These are phyloP conservation scores for Pungitius pungitius DNA, from an alignment of 2,113 vertebrate genomes.

Conservation along the genomic window DNA sequence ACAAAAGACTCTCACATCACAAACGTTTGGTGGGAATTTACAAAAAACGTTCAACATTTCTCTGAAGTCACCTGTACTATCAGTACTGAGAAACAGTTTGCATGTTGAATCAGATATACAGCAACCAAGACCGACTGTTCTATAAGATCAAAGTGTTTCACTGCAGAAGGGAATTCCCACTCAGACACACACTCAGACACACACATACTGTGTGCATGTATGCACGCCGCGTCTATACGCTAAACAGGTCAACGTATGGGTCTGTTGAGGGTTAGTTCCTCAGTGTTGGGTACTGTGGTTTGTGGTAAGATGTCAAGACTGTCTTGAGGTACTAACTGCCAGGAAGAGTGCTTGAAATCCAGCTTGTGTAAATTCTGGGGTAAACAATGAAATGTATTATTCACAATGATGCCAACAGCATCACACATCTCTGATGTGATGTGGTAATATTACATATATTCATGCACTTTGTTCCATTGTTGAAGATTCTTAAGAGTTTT, in stretches of 20 bases:
- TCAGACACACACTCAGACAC: conserved; percentile 15
- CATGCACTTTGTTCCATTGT: background rate
- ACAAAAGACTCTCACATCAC: background rate
- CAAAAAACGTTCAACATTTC: conserved; percentile 32
- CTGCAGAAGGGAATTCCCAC: conserved; percentile 46
- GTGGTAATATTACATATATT: background rate
- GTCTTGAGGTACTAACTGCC: conserved; percentile 45
- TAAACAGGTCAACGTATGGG: conserved; percentile 55
- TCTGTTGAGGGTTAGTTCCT: conserved; percentile 42
- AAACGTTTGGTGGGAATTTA: background rate
- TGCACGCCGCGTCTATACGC: conserved; percentile 20
- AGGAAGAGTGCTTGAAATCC: conserved; percentile 30
- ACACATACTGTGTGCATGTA: conserved; percentile 7
- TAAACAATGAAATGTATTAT: conserved; percentile 13
- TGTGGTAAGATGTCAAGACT: conserved; percentile 50
- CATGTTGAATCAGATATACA: conserved; percentile 42
- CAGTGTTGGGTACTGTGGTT: conserved; percentile 52
- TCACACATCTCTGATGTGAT: background rate
- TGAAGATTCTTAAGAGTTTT: too few relatives aligned
- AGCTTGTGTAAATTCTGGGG: background rate
- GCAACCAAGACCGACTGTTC: conserved; percentile 33
- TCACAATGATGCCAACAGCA: background rate
- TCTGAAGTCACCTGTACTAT: conserved; percentile 36
- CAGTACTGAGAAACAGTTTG: conserved; percentile 49
- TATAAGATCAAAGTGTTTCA: conserved; percentile 47